phyloP scores from a whole-genome alignment of 2,797 vertebrate genomes.

The Lacerta bilineata region DNA sequence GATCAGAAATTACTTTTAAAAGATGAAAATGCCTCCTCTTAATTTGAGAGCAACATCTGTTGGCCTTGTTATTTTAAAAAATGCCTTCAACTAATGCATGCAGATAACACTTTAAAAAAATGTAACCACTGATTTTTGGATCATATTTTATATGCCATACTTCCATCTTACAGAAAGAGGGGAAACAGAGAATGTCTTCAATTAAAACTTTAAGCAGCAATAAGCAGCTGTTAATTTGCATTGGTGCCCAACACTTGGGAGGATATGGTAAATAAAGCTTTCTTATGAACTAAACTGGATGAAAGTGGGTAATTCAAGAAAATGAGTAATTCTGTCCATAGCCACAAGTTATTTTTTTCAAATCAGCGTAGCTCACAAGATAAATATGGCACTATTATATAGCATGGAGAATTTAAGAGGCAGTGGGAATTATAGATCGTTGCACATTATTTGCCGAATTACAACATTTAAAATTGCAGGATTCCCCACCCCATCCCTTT shows the following conservation, averaged over 20 bases:
- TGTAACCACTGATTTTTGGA: conserved; percentile 14
- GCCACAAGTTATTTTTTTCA: conserved; percentile 46
- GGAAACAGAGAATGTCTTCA: conserved; percentile 51
- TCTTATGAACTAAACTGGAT: conserved; percentile 23
- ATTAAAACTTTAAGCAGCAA: conserved; percentile 50
- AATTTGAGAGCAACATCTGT: conserved; percentile 73
- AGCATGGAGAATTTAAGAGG: conserved; percentile 59
- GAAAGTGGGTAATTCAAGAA: conserved; percentile 52
- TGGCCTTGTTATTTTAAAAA: conserved; percentile 52
- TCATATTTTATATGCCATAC: conserved; percentile 12
- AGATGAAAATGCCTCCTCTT: conserved; percentile 79
- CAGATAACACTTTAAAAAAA: conserved; percentile 44
- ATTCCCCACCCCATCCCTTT: conserved; percentile 41
- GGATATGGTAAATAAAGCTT: conserved; percentile 49
- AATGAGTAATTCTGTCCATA: conserved; percentile 47
- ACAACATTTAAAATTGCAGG: conserved; percentile 51
- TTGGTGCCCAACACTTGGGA: conserved; percentile 64
- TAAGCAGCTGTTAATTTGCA: conserved; percentile 47
- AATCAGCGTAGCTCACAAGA: conserved; percentile 68
- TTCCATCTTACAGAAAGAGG: conserved; percentile 58
- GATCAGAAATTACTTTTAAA: conserved; percentile 72
- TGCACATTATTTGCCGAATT: conserved; percentile 59
- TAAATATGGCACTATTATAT: conserved; percentile 72
- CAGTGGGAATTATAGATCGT: conserved; percentile 60
- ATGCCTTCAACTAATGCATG: conserved; percentile 73